Base-by-base conservation (phyloP, 2,113 vertebrate genomes). In the Bolborhynchus lineola region DNA sequence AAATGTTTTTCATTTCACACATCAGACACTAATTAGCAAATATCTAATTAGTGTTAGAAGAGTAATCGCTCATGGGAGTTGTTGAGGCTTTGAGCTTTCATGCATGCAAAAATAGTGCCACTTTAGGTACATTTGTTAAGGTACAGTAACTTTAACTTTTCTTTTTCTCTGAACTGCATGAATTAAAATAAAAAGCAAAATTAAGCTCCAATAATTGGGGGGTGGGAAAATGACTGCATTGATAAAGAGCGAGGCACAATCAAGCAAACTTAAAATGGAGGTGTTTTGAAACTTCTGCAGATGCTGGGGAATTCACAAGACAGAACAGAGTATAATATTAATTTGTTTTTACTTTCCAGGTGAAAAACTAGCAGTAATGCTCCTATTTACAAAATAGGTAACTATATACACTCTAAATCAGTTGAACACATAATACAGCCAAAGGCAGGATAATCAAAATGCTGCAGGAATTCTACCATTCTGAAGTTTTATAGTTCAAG, bases 41-140 rank as follows among this genome's bases (percentile, higher is more conserved):
- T 99, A 99, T 98, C 98, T 99, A 99, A 99, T 99, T 99, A 99
- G 98, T 98, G 98, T 98, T 98, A 98, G 98, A 98, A 98, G 98
- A 99, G 98, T 98, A 98, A 99, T 99, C 97, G 97, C 98, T 99
- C 98, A 97, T 98, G 98, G 98, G 98, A 98, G 97, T 98, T 98
- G 97, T 98, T 97, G 97, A 98, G 96, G 97, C 97, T 98, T 98
- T 98, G 97, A 98, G 98, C 97, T 97, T 98, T 97, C 98, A 97
- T 98, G 98, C 98, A 98, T 98, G 97, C 97, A 97, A 97, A 98
- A 98, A 95, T 88, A 97, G 97, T 97, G 97, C 96, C 97, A 98
- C 97, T 98, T 97, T 98, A 97, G 98, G 97, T 98, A 97, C 95
- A 97, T 98, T 98, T 97, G 97, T 97, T 98, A 98, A 98, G 98